Evolutionary conservation across 2,888 invertebrate genomes (phyloP), one percentile per base, ranked within the genome.

Genomic region (Notodonta dromedarius): DNA sequence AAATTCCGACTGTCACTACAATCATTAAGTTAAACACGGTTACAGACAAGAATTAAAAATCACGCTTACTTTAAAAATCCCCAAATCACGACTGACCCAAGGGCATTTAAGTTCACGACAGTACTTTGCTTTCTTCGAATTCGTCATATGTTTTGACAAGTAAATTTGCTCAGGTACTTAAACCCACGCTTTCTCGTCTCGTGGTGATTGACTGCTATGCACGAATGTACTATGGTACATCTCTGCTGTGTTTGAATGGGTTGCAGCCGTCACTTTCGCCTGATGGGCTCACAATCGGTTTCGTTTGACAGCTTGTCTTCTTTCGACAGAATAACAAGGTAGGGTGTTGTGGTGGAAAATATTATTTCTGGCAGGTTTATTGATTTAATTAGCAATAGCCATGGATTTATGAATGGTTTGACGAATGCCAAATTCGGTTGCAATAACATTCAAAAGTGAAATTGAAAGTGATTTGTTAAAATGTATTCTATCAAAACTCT

Each of bases 111-210:
- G 44, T 24, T 56, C n/a, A 32, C 9, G 40, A 32, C 51, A 61
- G 54, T 54, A 54, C 54, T 57, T 59, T 58, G 67, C 83, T 84
- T 79, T 84, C 84, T 77, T 83, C 77, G 65, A 75, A 78, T 78
- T 82, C 78, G 76, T 81, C 82, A 80, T 74, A 79, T 75, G 77
- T 79, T 82, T 79, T 82, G 84, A 84, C 84, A 82, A 77, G 78
- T 76, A 83, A 84, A 84, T 84, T 84, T 74, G 78, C 81, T 60
- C 60, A 61, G 58, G 71, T 73, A 74, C 68, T 75, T 9, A 62
- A 68, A 58, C 66, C 71, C 67, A 64, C 71, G 68, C 76, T 82
- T 80, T 82, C 81, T 78, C 66, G 57, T 55, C 56, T 56, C 51
- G 63, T 61, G 53, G 58, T 79, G 83, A 83, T 80, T 80, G 83